Evolutionary conservation across 1,140 invertebrate species (phyloP).

Genomic region (Epicauta chinensis): DNA sequence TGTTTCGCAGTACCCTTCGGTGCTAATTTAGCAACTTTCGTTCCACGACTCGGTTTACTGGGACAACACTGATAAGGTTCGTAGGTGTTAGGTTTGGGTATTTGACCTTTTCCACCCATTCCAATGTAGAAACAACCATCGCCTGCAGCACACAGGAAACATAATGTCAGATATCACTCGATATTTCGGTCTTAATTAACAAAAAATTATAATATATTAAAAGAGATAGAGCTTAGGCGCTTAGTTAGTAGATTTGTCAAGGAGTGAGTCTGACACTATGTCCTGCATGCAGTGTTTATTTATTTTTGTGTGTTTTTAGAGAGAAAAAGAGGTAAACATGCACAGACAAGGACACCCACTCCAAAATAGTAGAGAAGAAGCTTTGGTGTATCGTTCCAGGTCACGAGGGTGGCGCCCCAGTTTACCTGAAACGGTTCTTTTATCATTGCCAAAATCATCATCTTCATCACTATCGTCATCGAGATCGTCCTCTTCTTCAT

Average conservation of each 20-base stretch:
- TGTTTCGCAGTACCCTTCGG: conserved; percentile 37
- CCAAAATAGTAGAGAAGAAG: conserved; percentile 4
- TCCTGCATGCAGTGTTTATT: conserved; percentile 42
- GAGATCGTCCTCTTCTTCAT: conserved; percentile 50
- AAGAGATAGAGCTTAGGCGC: too few species aligned
- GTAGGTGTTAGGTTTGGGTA: conserved; percentile 63
- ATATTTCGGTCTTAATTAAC: too few species aligned
- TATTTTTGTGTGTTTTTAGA: not conserved
- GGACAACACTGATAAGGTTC: conserved; percentile 87
- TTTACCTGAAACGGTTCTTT: conserved; percentile 35
- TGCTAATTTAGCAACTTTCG: conserved; percentile 60
- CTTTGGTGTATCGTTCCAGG: too few species aligned
- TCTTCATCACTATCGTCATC: conserved; percentile 48
- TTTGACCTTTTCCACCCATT: conserved; percentile 77
- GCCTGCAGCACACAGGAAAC: conserved; percentile 65
- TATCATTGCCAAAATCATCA: conserved; percentile 41
- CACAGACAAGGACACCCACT: conserved; percentile 34
- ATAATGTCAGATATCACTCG: conserved; percentile 51
- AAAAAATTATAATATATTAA: too few species aligned
- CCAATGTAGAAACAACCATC: conserved; percentile 93
- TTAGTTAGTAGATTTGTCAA: conserved; percentile 2
- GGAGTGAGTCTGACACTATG: conserved; percentile 44
- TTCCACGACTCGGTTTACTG: conserved; percentile 65
- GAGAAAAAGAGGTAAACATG: conserved; percentile 25
- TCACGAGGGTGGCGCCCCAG: too few species aligned